These are phyloP conservation scores for Acipenser oxyrinchus DNA, from an alignment of 2,797 vertebrate genomes.

Conservation along the genomic window DNA sequence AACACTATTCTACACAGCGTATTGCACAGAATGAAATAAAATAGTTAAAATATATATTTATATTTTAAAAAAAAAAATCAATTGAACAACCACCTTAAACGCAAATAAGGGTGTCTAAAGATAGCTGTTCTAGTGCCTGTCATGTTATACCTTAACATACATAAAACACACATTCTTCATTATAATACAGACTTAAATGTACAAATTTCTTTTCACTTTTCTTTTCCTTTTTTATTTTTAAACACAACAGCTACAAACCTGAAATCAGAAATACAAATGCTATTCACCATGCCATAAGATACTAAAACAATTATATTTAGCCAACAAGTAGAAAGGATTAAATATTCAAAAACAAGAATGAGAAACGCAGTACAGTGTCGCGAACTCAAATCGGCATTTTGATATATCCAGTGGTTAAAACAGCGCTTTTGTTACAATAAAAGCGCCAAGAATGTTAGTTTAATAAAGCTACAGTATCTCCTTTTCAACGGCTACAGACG, in stretches of 20 bases:
- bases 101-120: constrained; percentile 72
- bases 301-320: constrained; percentile 99
- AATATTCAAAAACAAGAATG: constrained; percentile 99
- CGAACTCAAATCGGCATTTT: constrained; percentile 97
- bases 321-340: constrained; percentile 99
- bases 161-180: constrained; percentile 98
- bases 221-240: constrained; percentile 75
- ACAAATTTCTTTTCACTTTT: constrained; percentile 96
- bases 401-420: constrained; percentile 94
- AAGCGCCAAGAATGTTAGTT: constrained; percentile 91
- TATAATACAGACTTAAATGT: constrained; percentile 99
- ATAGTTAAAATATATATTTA: constrained; percentile 78
- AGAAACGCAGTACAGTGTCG: constrained; percentile 96
- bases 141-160: constrained; percentile 95
- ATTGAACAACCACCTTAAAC: constrained; percentile 82
- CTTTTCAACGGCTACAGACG: constrained; percentile 62
- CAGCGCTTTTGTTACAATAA: constrained; percentile 75
- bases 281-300: constrained; percentile 99
- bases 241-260: constrained; percentile 99
- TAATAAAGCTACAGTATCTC: constrained; percentile 95
- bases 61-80: constrained; percentile 64
- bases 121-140: constrained; percentile 96
- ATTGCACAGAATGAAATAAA: constrained; percentile 99
- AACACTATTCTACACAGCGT: constrained; percentile 94
- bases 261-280: constrained; percentile 96